phyloP scores from a whole-genome alignment of 2,888 invertebrate species.

The Lasius platythorax region DNA sequence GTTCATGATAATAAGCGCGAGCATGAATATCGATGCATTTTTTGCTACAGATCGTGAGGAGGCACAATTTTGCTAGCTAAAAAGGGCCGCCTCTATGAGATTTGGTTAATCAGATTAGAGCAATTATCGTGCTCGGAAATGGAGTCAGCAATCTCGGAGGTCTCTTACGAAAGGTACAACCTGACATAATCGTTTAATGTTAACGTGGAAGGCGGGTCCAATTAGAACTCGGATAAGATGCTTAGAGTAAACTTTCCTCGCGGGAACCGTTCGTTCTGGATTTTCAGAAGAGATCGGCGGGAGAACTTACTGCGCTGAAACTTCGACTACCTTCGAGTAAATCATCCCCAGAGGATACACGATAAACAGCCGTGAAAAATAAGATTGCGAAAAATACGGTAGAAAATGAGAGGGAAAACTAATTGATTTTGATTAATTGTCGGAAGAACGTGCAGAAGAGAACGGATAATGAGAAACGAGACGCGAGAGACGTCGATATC shows the following conservation, averaged over 20 bases:
- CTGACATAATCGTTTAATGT: slow-evolving; percentile 54
- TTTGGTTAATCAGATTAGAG: slow-evolving; percentile 75
- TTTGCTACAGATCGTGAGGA: not conserved
- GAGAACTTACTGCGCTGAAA: slow-evolving; percentile 28
- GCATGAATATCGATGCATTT: not conserved
- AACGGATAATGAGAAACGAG: slow-evolving; percentile 43
- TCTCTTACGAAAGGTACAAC: slow-evolving; percentile 51
- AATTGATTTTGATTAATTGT: slow-evolving; percentile 36
- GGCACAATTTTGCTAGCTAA: slow-evolving; percentile 19
- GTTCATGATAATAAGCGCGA: not conserved
- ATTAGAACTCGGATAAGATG: slow-evolving; percentile 65
- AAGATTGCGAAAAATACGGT: slow-evolving; percentile 14
- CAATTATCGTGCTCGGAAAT: slow-evolving; percentile 69
- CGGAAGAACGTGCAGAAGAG: not conserved
- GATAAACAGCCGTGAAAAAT: slow-evolving; percentile 50
- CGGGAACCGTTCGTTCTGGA: slow-evolving; percentile 37
- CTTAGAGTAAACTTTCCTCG: slow-evolving; percentile 53
- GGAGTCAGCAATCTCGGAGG: slow-evolving; percentile 47
- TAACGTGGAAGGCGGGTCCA: slow-evolving; percentile 47
- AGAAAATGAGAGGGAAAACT: slow-evolving; percentile 16
- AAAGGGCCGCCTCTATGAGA: slow-evolving; percentile 55
- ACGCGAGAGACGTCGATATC: slow-evolving; percentile 32
- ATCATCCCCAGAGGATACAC: slow-evolving; percentile 12
- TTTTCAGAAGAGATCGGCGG: slow-evolving; percentile 37
- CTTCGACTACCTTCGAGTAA: slow-evolving; percentile 19